Evolutionary conservation across 2,113 vertebrate species (phyloP).

Genomic region (Pterocles orientalis): DNA sequence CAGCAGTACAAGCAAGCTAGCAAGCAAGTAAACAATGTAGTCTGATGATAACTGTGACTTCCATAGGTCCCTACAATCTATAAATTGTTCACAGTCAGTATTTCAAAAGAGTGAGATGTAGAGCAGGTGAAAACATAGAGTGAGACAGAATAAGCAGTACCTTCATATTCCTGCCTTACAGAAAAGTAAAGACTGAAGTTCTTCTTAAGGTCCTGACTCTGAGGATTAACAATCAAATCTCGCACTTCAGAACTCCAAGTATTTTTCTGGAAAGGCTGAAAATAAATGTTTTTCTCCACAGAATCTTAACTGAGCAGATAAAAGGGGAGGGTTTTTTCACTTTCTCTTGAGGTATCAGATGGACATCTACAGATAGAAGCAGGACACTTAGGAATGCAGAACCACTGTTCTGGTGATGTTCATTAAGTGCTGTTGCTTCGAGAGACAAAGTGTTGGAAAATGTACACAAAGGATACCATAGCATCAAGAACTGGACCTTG

Average conservation of each 20-base stretch:
- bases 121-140: background rate
- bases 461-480: background rate
- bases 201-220: background rate
- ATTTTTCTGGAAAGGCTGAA: background rate
- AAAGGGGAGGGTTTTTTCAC: background rate
- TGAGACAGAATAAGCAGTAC: background rate
- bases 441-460: background rate
- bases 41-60: background rate
- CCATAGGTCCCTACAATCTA: background rate
- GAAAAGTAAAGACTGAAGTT: background rate
- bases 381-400: background rate
- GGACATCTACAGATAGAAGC: background rate
- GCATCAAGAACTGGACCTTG: background rate
- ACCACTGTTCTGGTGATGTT: background rate
- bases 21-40: background rate
- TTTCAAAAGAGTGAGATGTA: background rate
- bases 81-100: background rate
- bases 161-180: background rate
- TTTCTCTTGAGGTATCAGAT: background rate
- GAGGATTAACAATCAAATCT: background rate
- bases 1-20: background rate
- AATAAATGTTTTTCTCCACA: background rate
- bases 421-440: background rate
- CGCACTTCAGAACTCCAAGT: background rate
- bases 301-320: background rate